These are phyloP conservation scores for Strigops habroptila DNA, from an alignment of 2,113 vertebrate genomes.

Conservation along the genomic window DNA sequence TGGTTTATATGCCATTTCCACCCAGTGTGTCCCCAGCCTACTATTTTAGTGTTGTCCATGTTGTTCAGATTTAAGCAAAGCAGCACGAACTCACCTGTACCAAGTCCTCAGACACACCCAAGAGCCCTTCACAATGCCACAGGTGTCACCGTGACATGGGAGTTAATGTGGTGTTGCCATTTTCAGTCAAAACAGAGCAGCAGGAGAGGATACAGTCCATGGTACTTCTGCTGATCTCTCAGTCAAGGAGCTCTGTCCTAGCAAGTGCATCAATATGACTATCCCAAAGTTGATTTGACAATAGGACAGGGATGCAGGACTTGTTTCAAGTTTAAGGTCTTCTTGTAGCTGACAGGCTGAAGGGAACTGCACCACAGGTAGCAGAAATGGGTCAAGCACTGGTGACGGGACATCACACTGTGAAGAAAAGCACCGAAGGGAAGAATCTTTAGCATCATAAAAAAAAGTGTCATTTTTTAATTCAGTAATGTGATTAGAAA, in stretches of 20 bases:
- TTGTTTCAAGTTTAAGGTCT: neutral
- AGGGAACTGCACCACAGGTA: constrained; percentile 41
- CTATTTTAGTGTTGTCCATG: neutral
- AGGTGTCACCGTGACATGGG: accelerated
- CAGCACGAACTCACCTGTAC: accelerated
- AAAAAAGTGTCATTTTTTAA: neutral
- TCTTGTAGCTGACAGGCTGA: constrained; percentile 18
- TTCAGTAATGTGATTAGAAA: neutral
- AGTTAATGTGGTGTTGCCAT: accelerated
- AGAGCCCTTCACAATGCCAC: accelerated
- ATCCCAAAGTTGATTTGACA: neutral
- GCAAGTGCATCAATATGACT: neutral
- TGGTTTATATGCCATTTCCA: neutral
- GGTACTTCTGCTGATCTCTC: neutral
- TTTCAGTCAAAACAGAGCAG: neutral
- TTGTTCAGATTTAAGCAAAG: neutral
- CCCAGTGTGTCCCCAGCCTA: accelerated
- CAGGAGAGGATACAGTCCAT: neutral
- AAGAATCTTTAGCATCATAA: neutral
- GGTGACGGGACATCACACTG: constrained; percentile 16
- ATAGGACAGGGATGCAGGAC: neutral
- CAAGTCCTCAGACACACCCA: neutral
- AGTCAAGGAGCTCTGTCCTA: neutral
- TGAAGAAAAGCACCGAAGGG: neutral
- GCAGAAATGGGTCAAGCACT: constrained; percentile 32